phyloP scores from a whole-genome alignment of 2,113 vertebrate species.

The Rhipidura dahli region DNA sequence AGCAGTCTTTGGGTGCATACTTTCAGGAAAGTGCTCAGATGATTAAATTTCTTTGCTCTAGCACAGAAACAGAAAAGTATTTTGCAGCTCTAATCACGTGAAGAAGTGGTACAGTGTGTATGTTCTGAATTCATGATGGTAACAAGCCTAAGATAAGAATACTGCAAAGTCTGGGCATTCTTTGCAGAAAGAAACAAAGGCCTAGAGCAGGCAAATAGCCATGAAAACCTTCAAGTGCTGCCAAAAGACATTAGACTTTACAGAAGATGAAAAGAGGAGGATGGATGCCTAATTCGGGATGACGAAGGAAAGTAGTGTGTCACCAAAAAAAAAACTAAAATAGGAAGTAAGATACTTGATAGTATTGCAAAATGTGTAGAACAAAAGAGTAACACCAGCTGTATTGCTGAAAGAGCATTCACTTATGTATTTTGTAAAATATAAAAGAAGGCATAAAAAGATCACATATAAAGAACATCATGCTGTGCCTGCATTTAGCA shows the following conservation, averaged over 20 bases:
- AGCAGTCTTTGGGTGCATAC: not conserved
- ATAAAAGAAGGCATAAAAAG: not conserved
- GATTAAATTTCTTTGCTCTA: not conserved
- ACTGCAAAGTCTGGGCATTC: not conserved
- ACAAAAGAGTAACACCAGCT: not conserved
- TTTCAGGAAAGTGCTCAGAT: not conserved
- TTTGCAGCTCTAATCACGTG: not conserved
- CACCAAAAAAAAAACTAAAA: not conserved
- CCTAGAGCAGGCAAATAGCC: not conserved
- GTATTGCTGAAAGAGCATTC: not conserved
- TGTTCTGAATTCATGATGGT: not conserved
- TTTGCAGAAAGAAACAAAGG: not conserved
- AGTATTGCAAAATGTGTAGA: not conserved
- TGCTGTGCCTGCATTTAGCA: not conserved
- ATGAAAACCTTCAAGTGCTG: constrained; percentile 4
- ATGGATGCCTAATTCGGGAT: not conserved
- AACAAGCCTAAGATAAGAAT: not conserved
- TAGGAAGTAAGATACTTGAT: not conserved
- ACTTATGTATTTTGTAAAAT: not conserved
- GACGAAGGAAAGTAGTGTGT: not conserved
- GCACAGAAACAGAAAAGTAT: not conserved
- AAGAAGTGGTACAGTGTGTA: not conserved
- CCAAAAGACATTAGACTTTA: constrained; percentile 6
- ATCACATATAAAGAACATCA: not conserved
- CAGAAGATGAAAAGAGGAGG: not conserved